phyloP scores from a whole-genome alignment of 1,140 invertebrate genomes.

The Chironomus tepperi region DNA sequence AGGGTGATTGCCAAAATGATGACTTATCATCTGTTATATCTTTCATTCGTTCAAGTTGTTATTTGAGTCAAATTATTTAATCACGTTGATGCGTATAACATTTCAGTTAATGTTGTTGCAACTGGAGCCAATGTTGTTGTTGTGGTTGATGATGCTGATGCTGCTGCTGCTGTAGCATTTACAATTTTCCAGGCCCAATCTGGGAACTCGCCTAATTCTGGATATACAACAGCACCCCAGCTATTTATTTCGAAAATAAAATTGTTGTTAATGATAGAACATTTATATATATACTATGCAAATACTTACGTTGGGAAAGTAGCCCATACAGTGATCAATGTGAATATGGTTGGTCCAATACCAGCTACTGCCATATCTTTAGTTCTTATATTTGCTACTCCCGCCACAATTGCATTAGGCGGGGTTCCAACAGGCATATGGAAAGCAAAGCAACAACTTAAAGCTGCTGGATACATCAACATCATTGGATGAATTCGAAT shows the following conservation, averaged over 20 bases:
- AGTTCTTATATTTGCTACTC: slow-evolving; percentile 65
- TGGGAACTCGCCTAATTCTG: slow-evolving; percentile 36
- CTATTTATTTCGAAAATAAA: background rate
- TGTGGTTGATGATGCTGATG: background rate
- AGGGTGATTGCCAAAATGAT: no score
- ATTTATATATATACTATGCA: no score
- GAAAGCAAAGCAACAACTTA: slow-evolving; percentile 70
- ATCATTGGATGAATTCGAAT: slow-evolving; percentile 72
- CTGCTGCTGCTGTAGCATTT: background rate
- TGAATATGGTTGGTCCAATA: slow-evolving; percentile 67
- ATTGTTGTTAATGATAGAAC: no score
- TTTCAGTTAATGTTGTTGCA: background rate
- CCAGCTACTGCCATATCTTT: slow-evolving; percentile 69
- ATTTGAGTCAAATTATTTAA: no score
- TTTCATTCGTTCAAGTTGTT: no score
- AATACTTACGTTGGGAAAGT: slow-evolving; percentile 52
- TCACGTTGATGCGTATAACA: no score
- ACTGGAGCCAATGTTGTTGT: background rate
- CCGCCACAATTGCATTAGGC: slow-evolving; percentile 90
- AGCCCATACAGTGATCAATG: slow-evolving; percentile 54
- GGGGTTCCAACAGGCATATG: slow-evolving; percentile 65
- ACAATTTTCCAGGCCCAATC: slow-evolving; percentile 31
- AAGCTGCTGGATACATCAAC: slow-evolving; percentile 74
- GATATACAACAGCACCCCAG: slow-evolving; percentile 47
- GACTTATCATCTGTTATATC: no score